Conservation (phyloP, 2,113 vertebrate genomes). For the Chamaetylas fuelleborni region DNA sequence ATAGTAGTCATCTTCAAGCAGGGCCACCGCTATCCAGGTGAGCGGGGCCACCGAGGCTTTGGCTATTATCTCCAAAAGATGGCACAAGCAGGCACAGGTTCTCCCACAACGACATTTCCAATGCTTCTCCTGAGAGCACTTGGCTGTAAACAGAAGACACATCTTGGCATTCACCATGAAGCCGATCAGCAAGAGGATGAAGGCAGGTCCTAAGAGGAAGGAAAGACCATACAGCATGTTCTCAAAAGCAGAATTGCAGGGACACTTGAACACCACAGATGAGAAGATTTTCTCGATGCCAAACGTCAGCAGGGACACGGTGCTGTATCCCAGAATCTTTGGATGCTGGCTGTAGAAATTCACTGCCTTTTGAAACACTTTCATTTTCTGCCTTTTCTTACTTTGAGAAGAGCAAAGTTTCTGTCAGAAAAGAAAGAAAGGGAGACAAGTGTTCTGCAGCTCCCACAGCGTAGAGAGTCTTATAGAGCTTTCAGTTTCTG, state of each 20-base stretch:
- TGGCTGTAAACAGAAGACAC: constrained; percentile 74
- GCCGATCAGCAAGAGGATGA: constrained; percentile 76
- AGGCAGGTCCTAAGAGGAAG: constrained; percentile 80
- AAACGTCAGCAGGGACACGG: constrained; percentile 72
- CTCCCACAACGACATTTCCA: fast-evolving
- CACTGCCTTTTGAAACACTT: constrained; percentile 45
- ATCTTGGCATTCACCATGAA: constrained; percentile 53
- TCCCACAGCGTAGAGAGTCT: fast-evolving
- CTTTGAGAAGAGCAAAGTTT: neutral
- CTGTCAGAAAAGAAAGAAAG: neutral
- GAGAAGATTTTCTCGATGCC: constrained; percentile 78
- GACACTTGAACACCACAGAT: constrained; percentile 72
- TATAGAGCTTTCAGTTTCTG: neutral
- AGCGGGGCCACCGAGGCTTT: constrained; percentile 66
- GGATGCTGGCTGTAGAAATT: constrained; percentile 55
- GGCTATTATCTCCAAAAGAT: too few relatives aligned
- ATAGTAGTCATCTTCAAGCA: constrained; percentile 75
- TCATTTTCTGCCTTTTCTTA: constrained; percentile 46
- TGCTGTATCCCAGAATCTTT: constrained; percentile 57
- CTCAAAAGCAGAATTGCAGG: constrained; percentile 69
- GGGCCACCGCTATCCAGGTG: constrained; percentile 77
- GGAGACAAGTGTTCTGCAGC: neutral
- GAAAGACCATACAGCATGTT: constrained; percentile 73
- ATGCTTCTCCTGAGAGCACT: fast-evolving
- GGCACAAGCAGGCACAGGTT: fast-evolving